Evolutionary conservation across 1,140 invertebrate species (phyloP), one percentile per base, ranked within the genome.

Genomic region (Leptestheria dahalacensis): DNA sequence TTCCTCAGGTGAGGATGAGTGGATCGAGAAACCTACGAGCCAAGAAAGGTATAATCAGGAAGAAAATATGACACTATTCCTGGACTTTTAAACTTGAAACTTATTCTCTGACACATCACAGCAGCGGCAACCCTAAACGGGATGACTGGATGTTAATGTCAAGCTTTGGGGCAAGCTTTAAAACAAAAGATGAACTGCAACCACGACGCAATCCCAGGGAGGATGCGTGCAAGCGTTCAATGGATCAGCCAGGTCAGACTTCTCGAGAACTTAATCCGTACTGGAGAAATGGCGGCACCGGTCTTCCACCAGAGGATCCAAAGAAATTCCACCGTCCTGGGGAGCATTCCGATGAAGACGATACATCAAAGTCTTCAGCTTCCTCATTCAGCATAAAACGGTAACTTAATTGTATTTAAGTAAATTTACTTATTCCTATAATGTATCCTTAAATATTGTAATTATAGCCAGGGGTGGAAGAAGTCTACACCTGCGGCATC

Each of bases 211-310:
- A 75, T 57, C 66, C 75, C 33, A 77, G 79, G 65, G 72, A 74
- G 65, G 70, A 76, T 62, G 75, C 50, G n/a, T 52, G 79, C 62
- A 73, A 75, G 15, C 80, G 46, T 23, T 66, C 70, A 28, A 63
- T 71, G 26, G 66, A 82, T 65, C 75, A 61, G 77, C 83, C 84
- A 46, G 81, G 83, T 2, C 83, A 82, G 62, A 83, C 82, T 67
- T 70, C 67, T 2, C 75, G 79, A 66, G 91, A 96, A 75, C 72
- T 93, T 50, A 97, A 97, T 78, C 91, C 89, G 1, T 88, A 91
- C 70, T 94, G 90, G 88, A 91, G 88, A 77, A 75, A 85, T 73
- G 88, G 86, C 59, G 91, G 91, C 11, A 80, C 76, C 50, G 91
- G 91, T 15, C 69, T 94, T 57, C 90, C 86, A 24, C 54, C 53